Evolutionary conservation across 2,797 vertebrate species (phyloP).

Genomic region (Carcharodon carcharias): DNA sequence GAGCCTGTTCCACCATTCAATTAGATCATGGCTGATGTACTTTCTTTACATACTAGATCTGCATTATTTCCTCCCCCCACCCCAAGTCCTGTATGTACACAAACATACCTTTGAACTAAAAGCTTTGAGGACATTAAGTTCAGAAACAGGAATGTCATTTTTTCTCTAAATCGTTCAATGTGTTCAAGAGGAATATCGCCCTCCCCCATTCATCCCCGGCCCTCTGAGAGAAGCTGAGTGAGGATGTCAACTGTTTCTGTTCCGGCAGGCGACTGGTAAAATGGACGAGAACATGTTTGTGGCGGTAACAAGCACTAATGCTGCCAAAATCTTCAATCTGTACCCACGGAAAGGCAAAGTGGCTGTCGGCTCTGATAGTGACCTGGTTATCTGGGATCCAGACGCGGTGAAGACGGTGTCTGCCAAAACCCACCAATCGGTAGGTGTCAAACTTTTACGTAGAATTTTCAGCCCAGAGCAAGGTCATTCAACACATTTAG

Average conservation of each 20-base stretch:
- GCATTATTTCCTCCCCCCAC: not conserved
- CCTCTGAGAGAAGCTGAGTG: not conserved
- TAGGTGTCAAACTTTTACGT: slow-evolving; percentile 49
- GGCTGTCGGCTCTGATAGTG: slow-evolving; percentile 85
- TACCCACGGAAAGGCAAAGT: slow-evolving; percentile 93
- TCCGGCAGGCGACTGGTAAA: slow-evolving; percentile 80
- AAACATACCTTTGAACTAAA: not conserved
- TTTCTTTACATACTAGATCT: not conserved
- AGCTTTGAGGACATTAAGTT: not conserved
- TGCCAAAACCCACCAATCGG: slow-evolving; percentile 91
- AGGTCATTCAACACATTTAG: not conserved
- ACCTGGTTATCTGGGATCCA: slow-evolving; percentile 94
- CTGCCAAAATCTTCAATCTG: slow-evolving; percentile 94
- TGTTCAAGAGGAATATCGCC: not conserved
- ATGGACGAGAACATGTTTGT: slow-evolving; percentile 99
- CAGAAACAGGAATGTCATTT: not conserved
- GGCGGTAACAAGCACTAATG: slow-evolving; percentile 93
- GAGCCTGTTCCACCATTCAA: too few relatives aligned
- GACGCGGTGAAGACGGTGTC: slow-evolving; percentile 83
- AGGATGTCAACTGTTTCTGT: not conserved
- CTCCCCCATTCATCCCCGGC: too few relatives aligned
- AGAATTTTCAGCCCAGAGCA: not conserved
- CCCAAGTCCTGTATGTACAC: not conserved
- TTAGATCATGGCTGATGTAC: too few relatives aligned
- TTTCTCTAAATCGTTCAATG: not conserved